Percentiles rank a stretch among this genome's conserved stretches.
These are phyloP conservation scores for Nesometra sesokonis DNA, from an alignment of 35 echinoderm and acorn worm genomes.

Conservation along the genomic window DNA sequence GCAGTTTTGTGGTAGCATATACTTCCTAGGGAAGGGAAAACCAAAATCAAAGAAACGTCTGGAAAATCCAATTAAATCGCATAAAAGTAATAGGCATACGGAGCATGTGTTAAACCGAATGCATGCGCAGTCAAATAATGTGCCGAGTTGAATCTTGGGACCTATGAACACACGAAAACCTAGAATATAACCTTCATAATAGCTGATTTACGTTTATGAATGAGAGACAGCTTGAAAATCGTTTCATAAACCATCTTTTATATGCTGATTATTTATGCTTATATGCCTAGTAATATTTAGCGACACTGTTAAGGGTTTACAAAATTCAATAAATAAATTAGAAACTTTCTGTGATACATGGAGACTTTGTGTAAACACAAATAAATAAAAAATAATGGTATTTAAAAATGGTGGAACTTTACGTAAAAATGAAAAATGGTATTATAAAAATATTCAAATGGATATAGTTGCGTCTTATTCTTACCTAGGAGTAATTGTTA, in stretches of 20 bases:
- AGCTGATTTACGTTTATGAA: no score
- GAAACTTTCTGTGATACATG: background rate
- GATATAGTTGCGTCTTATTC: background rate
- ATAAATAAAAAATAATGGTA: background rate
- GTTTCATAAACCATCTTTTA: background rate
- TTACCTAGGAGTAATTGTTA: background rate
- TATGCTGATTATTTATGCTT: background rate
- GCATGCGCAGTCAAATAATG: no score
- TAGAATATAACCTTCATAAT: no score
- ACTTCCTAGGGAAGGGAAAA: no score
- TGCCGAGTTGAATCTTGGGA: no score
- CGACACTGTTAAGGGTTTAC: background rate
- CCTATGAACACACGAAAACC: no score
- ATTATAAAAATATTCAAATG: background rate
- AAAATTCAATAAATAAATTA: background rate
- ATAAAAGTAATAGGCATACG: no score
- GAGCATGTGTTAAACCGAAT: no score
- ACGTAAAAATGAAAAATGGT: background rate
- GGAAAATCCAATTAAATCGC: no score
- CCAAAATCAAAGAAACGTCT: no score
- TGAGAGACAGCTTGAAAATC: no score
- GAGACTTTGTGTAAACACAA: background rate
- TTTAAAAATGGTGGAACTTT: background rate
- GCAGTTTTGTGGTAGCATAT: no score
- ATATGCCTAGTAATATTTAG: background rate